Percentiles rank a stretch among this genome's conserved stretches.
These are phyloP conservation scores for Morpho deidamia DNA, from an alignment of 2,888 invertebrate species.

Conservation along the genomic window DNA sequence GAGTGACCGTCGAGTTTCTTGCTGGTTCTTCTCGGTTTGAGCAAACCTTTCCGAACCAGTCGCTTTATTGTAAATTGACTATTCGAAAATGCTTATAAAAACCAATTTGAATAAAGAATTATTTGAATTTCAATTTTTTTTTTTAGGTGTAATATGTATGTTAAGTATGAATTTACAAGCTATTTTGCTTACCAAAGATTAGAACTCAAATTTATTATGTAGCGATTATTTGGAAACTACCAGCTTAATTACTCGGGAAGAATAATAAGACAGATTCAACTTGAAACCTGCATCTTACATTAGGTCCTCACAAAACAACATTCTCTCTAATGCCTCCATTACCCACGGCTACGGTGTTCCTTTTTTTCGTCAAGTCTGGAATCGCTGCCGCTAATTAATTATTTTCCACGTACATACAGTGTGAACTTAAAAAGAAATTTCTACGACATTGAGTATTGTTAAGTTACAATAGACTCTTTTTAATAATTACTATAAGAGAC, in stretches of 20 bases:
- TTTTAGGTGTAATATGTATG: too few species aligned
- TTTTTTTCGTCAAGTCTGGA: conserved; percentile 1
- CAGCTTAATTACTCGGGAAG: conserved; percentile 17
- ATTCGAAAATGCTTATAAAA: too few species aligned
- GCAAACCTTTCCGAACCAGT: too few species aligned
- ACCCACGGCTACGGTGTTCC: not conserved
- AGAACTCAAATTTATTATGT: not conserved
- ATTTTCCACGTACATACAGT: not conserved
- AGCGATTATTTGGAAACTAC: conserved; percentile 11
- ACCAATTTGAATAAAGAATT: too few species aligned
- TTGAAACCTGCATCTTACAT: conserved; percentile 17
- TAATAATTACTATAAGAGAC: not conserved
- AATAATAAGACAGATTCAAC: conserved; percentile 18
- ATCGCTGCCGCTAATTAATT: conserved; percentile 4
- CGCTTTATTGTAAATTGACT: too few species aligned
- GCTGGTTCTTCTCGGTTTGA: too few species aligned
- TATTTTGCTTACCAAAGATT: too few species aligned
- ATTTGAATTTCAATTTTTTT: too few species aligned
- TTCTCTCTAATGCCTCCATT: not conserved
- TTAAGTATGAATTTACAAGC: too few species aligned
- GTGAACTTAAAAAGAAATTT: conserved; percentile 6
- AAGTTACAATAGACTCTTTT: not conserved
- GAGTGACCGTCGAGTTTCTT: too few species aligned
- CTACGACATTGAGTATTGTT: not conserved
- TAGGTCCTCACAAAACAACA: conserved; percentile 9